Conservation (phyloP, 2,797 vertebrate species). For the Rhynchotus rufescens region DNA sequence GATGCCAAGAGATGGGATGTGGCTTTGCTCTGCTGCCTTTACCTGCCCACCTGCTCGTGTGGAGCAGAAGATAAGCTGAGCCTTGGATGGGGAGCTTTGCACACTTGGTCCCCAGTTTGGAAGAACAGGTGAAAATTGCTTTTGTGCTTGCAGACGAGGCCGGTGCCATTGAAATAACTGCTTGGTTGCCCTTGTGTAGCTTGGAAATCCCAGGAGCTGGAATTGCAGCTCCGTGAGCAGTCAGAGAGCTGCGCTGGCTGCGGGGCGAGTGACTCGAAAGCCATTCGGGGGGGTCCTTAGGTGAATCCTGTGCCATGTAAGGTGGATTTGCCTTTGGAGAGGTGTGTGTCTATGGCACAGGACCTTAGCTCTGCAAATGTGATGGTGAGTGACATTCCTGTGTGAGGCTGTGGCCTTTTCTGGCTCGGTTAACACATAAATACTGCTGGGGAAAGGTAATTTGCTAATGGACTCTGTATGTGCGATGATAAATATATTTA, state of each 20-base stretch:
- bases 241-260: not conserved
- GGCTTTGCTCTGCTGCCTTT: not conserved
- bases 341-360: not conserved
- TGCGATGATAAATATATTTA: not conserved
- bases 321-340: not conserved
- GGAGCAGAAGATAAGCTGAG: not conserved
- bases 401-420: not conserved
- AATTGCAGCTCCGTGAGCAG: not conserved
- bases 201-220: accelerated
- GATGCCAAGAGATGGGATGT: not conserved
- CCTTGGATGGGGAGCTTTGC: not conserved
- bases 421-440: not conserved
- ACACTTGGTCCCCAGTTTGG: not conserved
- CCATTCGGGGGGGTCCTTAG: not conserved
- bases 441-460: not conserved
- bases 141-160: accelerated
- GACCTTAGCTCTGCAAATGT: not conserved
- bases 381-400: not conserved
- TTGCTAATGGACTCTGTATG: not conserved
- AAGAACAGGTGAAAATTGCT: accelerated
- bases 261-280: not conserved
- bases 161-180: accelerated
- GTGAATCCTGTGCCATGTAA: not conserved
- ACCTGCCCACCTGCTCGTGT: not conserved
- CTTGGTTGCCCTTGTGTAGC: not conserved